Evolutionary conservation across 2,797 vertebrate species (phyloP), one percentile per base, ranked within the genome.

Genomic region (Enteromius thamalakanensis): DNA sequence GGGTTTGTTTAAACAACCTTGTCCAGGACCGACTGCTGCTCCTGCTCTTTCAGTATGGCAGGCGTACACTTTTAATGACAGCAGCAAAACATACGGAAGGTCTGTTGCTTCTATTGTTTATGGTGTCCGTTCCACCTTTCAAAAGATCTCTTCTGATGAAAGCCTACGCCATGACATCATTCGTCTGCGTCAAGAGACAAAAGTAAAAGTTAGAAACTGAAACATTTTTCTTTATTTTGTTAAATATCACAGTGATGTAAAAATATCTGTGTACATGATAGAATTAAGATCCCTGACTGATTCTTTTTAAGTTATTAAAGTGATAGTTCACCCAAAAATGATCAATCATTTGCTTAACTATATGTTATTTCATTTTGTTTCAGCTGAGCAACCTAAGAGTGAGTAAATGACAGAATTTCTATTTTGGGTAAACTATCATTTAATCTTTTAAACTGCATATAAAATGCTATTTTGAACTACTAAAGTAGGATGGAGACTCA

Each of bases 151-250:
- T 40, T 81, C 88, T 29, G 55, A 49, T 11, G 37, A 26, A 34
- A 86, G 47, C 40, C 78, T 85, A 62, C 83, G 51, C 86, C 86
- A 87, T 3, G 76, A 86, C 82, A 86, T 89, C 1, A 78, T 86
- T 76, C 74, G 69, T 76, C 86, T 88, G 83, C 62, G 4, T 79
- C 15, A 49, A 32, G 70, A 81, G 47, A 83, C n/a, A 64, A 67
- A 91, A 88, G 85, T 89, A 77, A 91, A 80, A 79, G 85, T 87
- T 85, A 87, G 90, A 87, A 89, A 87, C 84, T 88, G 74, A 81
- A 69, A 62, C 84, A 60, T 79, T 45, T 40, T 53, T 45, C 40
- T 75, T n/a, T 26, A 17, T 55, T 68, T 74, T 80, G 10, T 29
- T 1, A 47, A 69, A 23, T 29, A 26, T 49, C 42, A 71, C 69